Base-by-base conservation (phyloP, 2,888 invertebrate genomes). In the Troglohyphantes excavatus region DNA sequence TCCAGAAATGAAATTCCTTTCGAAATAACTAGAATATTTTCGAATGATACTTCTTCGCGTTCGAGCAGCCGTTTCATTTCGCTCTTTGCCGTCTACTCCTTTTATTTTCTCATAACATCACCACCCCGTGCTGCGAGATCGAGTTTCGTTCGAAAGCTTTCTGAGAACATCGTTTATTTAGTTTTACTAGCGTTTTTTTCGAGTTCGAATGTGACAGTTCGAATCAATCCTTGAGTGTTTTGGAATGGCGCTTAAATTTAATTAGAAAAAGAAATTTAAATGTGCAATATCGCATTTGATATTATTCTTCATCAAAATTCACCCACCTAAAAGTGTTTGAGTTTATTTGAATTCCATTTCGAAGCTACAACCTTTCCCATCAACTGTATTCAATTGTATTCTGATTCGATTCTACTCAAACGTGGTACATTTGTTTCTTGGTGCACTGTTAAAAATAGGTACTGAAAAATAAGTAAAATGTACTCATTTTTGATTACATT, bases 21-120 rank as follows among this genome's bases (percentile, higher is more conserved):
- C 73, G 73, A 72, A 87, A 87, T 87, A 87, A 87, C 72, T 81
- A 81, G 87, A 87, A 87, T 87, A 81, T 87, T 87, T 87, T 87
- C 81, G 81, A 87, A 87, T 75, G 87, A 59, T 82, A 59, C 70
- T 79, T 27, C 46, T 46, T 46, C 43, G 46, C 2, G 13, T 13
- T 5, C 9, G 53, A 43, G 27, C 43, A 79, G 72, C 79, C 70
- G 78, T 86, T 86, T 79, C 78, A 78, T 85, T 75, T 63, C 78
- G 63, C 11, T 6, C 43, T 29, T 61, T 39, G 19, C 65, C 27
- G 43, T 79, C n/a, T 78, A 67, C 76, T 59, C 70, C 68, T 65
- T 46, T 72, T 72, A 83, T 70, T 73, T 83, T 72, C 72, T 59
- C 83, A 73, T 83, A 73, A 83, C 63, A 83, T 63, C 26, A 81